phyloP scores from a whole-genome alignment of 2,888 invertebrate genomes.

The Drosophila anceps region DNA sequence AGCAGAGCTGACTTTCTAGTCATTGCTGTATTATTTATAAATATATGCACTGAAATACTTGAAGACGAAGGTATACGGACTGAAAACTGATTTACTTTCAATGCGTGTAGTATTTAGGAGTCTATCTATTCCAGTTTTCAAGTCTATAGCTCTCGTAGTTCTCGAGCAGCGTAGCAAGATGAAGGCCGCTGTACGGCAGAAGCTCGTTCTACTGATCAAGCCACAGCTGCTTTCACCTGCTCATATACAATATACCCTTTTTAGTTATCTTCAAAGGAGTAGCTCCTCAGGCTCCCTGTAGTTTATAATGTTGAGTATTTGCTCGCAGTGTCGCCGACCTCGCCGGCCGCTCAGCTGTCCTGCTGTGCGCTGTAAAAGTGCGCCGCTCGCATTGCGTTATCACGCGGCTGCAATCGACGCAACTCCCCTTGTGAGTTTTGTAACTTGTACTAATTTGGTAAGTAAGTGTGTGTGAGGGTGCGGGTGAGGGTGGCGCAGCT shows the following conservation, averaged over 20 bases:
- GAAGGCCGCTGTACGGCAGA: not conserved
- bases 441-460: slow-evolving; percentile 67
- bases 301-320: slow-evolving; percentile 7
- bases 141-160: not conserved
- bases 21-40: not conserved
- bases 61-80: too few relatives aligned
- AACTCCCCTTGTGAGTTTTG: slow-evolving; percentile 20
- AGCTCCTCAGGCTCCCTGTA: not conserved
- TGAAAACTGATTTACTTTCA: not conserved
- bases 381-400: slow-evolving; percentile 50
- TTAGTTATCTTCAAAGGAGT: too few relatives aligned
- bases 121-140: not conserved
- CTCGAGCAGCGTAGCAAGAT: not conserved
- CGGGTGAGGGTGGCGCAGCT: slow-evolving; percentile 39
- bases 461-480: not conserved
- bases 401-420: slow-evolving; percentile 62
- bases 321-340: not conserved
- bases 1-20: not conserved
- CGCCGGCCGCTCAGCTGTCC: slow-evolving; percentile 10
- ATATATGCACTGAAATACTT: too few relatives aligned
- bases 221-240: not conserved
- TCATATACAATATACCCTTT: not conserved
- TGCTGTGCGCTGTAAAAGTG: slow-evolving; percentile 18
- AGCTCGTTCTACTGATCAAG: not conserved
- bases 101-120: not conserved